Evolutionary conservation across 2,113 vertebrate genomes (phyloP).

Genomic region (Amphiprion ocellaris): DNA sequence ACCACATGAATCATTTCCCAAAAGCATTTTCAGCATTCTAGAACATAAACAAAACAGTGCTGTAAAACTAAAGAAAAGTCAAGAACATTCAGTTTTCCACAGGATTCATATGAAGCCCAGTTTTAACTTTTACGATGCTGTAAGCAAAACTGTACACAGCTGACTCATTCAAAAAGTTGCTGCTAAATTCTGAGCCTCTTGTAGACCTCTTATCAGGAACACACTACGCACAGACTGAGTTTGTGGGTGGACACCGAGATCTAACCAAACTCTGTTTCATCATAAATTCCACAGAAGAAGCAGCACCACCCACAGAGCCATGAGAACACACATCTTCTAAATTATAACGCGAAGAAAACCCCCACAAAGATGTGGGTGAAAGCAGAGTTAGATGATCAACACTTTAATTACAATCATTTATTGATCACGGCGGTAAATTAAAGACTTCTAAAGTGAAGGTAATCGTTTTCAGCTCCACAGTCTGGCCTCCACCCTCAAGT

Average conservation of each 20-base stretch:
- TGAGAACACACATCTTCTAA: not conserved
- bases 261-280: not conserved
- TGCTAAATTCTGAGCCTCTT: not conserved
- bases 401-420: constrained; percentile 17
- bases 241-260: not conserved
- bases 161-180: not conserved
- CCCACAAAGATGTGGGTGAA: constrained; percentile 6
- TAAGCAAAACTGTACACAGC: not conserved
- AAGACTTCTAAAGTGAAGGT: constrained; percentile 20
- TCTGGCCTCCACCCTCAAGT: constrained; percentile 36
- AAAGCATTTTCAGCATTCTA: too few species aligned
- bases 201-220: not conserved
- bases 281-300: not conserved
- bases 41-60: too few species aligned
- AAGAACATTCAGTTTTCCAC: not conserved
- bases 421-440: constrained; percentile 30
- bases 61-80: too few species aligned
- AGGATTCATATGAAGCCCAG: not conserved
- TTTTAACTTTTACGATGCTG: not conserved
- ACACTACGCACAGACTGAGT: not conserved
- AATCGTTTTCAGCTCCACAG: constrained; percentile 41
- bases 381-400: constrained; percentile 13
- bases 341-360: constrained; percentile 7
- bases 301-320: not conserved
- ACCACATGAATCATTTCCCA: too few species aligned